A percentile compares a stretch with the other conserved stretches of the same genome.
phyloP scores from a whole-genome alignment of 23 tunicate species.

The Corella eumyota region DNA sequence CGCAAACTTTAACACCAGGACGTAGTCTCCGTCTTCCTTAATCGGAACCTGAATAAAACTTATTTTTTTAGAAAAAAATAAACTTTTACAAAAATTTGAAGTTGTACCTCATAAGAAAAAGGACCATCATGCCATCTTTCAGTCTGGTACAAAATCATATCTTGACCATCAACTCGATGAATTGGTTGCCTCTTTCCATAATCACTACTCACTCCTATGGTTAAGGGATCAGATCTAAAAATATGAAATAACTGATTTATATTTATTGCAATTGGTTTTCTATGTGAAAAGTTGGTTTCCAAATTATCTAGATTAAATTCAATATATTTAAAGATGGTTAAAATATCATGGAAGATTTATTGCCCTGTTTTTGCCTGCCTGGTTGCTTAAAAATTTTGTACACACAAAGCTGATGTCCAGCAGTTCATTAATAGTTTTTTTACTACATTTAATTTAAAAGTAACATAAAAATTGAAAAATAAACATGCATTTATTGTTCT shows the following conservation, averaged over 20 bases:
- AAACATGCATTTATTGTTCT: no score
- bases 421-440: no score
- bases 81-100: constrained; percentile 33
- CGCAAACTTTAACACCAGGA: constrained; percentile 75
- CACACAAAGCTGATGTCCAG: no score
- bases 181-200: constrained; percentile 53
- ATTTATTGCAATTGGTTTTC: background rate
- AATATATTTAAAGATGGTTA: background rate
- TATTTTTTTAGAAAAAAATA: no score
- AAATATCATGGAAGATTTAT: no score
- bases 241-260: background rate
- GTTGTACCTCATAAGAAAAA: constrained; percentile 59
- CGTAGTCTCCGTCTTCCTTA: constrained; percentile 72
- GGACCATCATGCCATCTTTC: constrained; percentile 83
- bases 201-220: constrained; percentile 64
- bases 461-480: no score
- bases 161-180: constrained; percentile 26
- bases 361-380: no score
- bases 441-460: no score
- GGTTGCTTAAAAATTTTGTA: no score
- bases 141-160: constrained; percentile 71
- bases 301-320: background rate
- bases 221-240: constrained; percentile 58
- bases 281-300: background rate
- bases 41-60: no score